Evolutionary conservation across 2,888 invertebrate species (phyloP), one percentile per base, ranked within the genome.

Genomic region (Eristalinus aeneus): DNA sequence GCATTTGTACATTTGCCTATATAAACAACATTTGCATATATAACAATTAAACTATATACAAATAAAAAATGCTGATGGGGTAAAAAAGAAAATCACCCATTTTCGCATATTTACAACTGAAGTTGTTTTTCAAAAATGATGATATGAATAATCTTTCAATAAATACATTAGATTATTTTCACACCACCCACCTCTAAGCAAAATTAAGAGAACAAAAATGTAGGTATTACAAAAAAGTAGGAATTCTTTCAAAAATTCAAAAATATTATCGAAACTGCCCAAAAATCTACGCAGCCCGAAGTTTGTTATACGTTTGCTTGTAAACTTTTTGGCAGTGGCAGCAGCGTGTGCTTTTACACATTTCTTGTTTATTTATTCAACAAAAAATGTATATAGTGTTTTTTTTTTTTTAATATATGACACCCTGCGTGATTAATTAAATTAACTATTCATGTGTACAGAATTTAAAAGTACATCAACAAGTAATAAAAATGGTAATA

Each of bases 261-360:
- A 39, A 65, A 56, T 65, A 56, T 64, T 71, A 76, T 32, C 53
- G 71, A 64, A 63, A 61, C 85, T 80, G 85, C 81, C 85, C 72
- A 85, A 85, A 85, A 79, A 81, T 74, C 34, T 68, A 63, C 68
- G 63, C 64, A 72, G 72, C 58, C 64, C 60, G 75, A 56, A 58
- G 10, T 32, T 67, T 53, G 31, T 63, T 72, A 22, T 16, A 77
- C 31, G 56, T 56, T 56, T 56, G 56, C 46, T 58, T 60, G 23
- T 60, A 27, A n/a, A 53, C 61, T 54, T 74, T 72, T 68, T 73
- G 76, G 80, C 77, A 86, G 86, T 69, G 65, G 82, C 82, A 86
- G 81, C 81, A 81, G 77, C 77, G 77, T 82, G 82, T 82, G 82
- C 85, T 86, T 82, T 53, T 77, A 86, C 39, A 54, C 22, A 39